These are phyloP conservation scores for Cantharis rustica DNA, from an alignment of 2,888 invertebrate species.

Conservation along the genomic window DNA sequence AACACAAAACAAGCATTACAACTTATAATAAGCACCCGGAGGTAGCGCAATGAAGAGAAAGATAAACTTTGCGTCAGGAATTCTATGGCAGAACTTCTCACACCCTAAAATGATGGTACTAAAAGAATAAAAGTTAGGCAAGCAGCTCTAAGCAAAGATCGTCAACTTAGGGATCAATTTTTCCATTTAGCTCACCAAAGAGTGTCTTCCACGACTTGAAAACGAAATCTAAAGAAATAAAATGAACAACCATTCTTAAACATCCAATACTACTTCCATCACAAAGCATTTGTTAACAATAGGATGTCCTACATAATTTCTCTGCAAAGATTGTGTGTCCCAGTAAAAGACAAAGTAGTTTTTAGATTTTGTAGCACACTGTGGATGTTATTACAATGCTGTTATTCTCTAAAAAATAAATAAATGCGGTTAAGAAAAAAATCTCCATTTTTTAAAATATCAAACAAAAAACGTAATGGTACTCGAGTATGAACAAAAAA, in stretches of 20 bases:
- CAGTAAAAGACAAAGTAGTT: not conserved
- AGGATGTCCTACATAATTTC: not conserved
- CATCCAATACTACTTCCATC: not conserved
- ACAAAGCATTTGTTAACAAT: not conserved
- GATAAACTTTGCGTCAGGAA: not conserved
- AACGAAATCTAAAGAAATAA: not conserved
- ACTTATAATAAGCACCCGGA: not conserved
- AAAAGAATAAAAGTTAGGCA: not conserved
- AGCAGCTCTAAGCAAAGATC: not conserved
- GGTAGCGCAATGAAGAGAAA: not conserved
- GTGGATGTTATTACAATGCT: not conserved
- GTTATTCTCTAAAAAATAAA: not conserved
- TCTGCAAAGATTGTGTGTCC: not conserved
- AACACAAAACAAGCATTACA: not conserved
- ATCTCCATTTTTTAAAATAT: not conserved
- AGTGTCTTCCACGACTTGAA: not conserved
- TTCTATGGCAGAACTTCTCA: not conserved
- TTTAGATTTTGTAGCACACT: not conserved
- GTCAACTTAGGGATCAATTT: not conserved
- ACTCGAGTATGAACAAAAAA: not conserved
- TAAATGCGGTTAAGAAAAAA: not conserved
- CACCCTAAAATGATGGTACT: not conserved
- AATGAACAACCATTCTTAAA: not conserved
- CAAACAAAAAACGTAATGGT: not conserved
- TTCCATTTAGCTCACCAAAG: not conserved